These are phyloP conservation scores for Oscheius sp. DNA, from an alignment of 2,888 invertebrate genomes.

Conservation along the genomic window DNA sequence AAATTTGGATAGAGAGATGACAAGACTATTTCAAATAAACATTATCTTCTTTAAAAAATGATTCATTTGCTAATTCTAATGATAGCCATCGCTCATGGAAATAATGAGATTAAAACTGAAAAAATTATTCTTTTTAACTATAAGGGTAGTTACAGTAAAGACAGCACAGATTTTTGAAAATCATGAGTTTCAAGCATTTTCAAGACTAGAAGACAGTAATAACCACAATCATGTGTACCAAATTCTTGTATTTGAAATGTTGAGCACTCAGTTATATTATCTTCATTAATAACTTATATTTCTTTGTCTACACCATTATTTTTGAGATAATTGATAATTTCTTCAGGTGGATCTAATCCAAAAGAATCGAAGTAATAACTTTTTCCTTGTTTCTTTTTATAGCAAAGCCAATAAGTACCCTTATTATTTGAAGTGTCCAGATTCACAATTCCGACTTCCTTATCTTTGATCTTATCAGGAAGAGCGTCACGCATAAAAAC, in stretches of 20 bases:
- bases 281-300: no score
- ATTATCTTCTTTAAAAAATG: slow-evolving; percentile 46
- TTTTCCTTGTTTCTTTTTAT: slow-evolving; percentile 37
- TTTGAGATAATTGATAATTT: slow-evolving; percentile 20
- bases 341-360: slow-evolving; percentile 24
- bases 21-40: slow-evolving; percentile 43
- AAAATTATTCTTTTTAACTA: no score
- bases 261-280: slow-evolving; percentile 27
- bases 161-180: slow-evolving; percentile 37
- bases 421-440: slow-evolving; percentile 6
- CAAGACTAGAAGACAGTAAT: slow-evolving; percentile 35
- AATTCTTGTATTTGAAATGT: slow-evolving; percentile 17
- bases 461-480: background rate
- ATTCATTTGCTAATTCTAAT: slow-evolving; percentile 38
- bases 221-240: slow-evolving; percentile 32
- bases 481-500: slow-evolving; percentile 20
- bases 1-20: no score
- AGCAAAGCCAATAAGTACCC: slow-evolving; percentile 63
- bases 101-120: slow-evolving; percentile 30
- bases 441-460: slow-evolving; percentile 20
- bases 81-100: slow-evolving; percentile 39
- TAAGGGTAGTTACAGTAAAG: slow-evolving; percentile 34
- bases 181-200: slow-evolving; percentile 34
- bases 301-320: slow-evolving; percentile 31
- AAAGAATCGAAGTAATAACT: slow-evolving; percentile 29